Percentiles rank a stretch among this genome's conserved stretches.
Conservation (phyloP, 1,140 invertebrate species). For the Calliphora vicina region DNA sequence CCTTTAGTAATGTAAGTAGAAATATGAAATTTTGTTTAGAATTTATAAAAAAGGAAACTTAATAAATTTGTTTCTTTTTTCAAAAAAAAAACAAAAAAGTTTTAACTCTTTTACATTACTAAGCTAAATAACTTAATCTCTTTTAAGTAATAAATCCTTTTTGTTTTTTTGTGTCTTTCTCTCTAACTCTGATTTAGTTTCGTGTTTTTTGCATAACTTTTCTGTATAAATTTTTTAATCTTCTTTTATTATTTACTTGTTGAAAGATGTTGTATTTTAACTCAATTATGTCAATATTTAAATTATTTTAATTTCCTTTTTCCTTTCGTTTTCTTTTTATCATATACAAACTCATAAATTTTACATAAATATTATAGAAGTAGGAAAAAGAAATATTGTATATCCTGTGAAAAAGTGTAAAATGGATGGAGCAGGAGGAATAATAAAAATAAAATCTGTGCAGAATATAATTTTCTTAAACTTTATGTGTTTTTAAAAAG, state of each 20-base stretch:
- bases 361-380: neutral
- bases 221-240: neutral
- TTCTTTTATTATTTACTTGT: neutral
- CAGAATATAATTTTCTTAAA: neutral
- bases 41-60: no score
- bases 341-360: neutral
- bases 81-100: no score
- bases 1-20: no score
- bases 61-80: no score
- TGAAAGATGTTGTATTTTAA: neutral
- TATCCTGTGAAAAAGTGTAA: neutral
- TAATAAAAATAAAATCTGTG: neutral
- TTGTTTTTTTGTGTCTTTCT: no score
- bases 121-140: no score
- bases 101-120: no score
- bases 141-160: no score
- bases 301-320: conserved; percentile 9
- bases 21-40: no score
- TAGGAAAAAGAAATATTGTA: neutral
- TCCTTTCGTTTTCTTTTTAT: neutral
- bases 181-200: no score
- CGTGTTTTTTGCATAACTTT: no score
- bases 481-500: neutral
- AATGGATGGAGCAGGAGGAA: neutral
- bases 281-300: conserved; percentile 17